Base-by-base conservation (phyloP, 2,888 invertebrate species). In the Apotomis turbidana region DNA sequence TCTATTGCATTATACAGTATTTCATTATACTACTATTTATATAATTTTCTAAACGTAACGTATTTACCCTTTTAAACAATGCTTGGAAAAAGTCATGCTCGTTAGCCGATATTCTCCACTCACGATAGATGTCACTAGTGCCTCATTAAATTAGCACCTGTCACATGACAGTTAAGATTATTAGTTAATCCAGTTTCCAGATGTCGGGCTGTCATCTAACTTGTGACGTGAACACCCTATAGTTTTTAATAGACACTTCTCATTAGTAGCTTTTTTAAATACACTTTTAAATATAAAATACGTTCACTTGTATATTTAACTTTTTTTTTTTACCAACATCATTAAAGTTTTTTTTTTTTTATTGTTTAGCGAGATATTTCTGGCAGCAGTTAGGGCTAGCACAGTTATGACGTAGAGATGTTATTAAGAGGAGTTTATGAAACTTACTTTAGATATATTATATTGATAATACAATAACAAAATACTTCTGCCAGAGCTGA, bases 221-320 rank as follows among this genome's bases (percentile, higher is more conserved):
- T 49, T 10, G 49, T 9, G 49, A 49, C 49, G 49, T 49, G 41
- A 15, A 36, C 2, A 62, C 6, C 54, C 54, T 54, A 64, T 38
- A 63, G 15, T 41, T 41, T 64, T 52, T n/a, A 63, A 52, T 36
- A 63, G 51, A 4, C 41, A 41, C 27, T n/a, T 6, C 49, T 49
- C 49, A 49, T 49, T 41, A 41, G 13, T 44, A 41, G 44, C 12
- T 44, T 64, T 27, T 2, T 27, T 27, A 27, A 27, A 27, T 2
- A 0, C 2, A 27, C 1, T 27, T 27, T 27, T 2, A 27, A 27
- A 27, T 27, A 27, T 27, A 27, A 27, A 27, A 27, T 2, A 27
- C 27, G 27, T 27, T 27, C 2, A 2, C 27, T 27, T 27, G 15
- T 41, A 3, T 41, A 54, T 8, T 15, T 54, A 64, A 41, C 4